A percentile compares a stretch with the other conserved stretches of the same genome.
phyloP scores from a whole-genome alignment of 2,797 vertebrate species.

The Gephyroberyx darwinii region DNA sequence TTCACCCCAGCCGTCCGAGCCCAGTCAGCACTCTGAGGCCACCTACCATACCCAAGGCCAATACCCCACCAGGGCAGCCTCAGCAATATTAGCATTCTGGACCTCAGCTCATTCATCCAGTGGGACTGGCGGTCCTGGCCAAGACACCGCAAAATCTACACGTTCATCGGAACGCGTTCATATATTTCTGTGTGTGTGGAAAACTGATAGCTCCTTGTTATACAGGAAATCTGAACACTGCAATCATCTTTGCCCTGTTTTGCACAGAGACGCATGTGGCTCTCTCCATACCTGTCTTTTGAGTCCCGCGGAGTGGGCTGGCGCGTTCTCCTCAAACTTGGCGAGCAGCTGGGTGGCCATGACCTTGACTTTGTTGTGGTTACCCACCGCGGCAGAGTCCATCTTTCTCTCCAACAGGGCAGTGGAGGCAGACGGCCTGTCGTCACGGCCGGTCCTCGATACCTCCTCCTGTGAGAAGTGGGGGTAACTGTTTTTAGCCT shows the following conservation, averaged over 20 bases:
- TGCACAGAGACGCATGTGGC: not conserved
- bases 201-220: not conserved
- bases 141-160: constrained; percentile 1
- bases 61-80: constrained; percentile 45
- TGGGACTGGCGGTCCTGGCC: constrained; percentile 22
- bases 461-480: constrained; percentile 84
- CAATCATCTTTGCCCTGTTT: constrained; percentile 2
- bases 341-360: constrained; percentile 97
- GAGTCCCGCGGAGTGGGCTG: constrained; percentile 82
- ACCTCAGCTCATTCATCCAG: constrained; percentile 49
- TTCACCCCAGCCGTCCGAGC: constrained; percentile 27
- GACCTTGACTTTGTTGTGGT: constrained; percentile 96
- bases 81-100: constrained; percentile 59
- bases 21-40: constrained; percentile 58
- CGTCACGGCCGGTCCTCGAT: constrained; percentile 80
- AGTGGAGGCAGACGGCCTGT: constrained; percentile 79
- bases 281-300: constrained; percentile 89
- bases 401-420: constrained; percentile 83
- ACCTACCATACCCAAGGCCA: constrained; percentile 65
- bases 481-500: not conserved
- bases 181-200: not conserved
- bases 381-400: constrained; percentile 81
- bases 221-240: not conserved
- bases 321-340: constrained; percentile 96
- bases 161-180: constrained; percentile 9